A percentile compares a stretch with the other conserved stretches of the same genome.
Conservation (phyloP, 2,797 vertebrate species). For the Pangasius mekongensis region DNA sequence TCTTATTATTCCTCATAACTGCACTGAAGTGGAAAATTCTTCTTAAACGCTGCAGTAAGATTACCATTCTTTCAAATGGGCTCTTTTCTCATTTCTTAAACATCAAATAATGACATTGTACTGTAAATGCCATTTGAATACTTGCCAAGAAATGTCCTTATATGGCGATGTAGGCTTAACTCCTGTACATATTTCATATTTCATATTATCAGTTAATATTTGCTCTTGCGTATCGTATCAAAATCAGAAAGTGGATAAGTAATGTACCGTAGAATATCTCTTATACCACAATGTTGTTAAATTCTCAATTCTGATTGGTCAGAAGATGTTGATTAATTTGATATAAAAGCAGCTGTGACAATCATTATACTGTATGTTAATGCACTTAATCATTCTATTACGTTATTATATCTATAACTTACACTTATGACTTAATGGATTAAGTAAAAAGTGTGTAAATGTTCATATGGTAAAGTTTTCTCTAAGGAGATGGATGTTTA, state of each 20-base stretch:
- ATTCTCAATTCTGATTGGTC: neutral
- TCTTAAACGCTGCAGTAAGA: slow-evolving; percentile 11
- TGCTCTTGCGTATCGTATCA: neutral
- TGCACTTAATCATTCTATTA: too few relatives aligned
- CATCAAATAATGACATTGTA: neutral
- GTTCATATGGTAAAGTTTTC: too few relatives aligned
- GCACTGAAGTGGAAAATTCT: slow-evolving; percentile 25
- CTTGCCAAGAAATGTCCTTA: neutral
- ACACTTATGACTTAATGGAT: too few relatives aligned
- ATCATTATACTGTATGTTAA: too few relatives aligned
- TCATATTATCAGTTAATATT: neutral
- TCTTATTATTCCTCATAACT: neutral
- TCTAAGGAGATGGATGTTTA: too few relatives aligned
- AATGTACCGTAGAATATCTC: neutral
- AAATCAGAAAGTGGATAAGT: neutral
- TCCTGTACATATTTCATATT: neutral
- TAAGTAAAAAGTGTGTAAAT: too few relatives aligned
- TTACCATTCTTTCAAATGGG: neutral
- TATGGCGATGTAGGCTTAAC: neutral
- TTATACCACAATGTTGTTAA: neutral
- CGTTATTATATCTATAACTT: too few relatives aligned
- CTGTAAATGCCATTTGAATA: neutral
- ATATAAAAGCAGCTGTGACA: too few relatives aligned
- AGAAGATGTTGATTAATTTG: neutral
- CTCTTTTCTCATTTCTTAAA: neutral